These are phyloP conservation scores for Umimayanthus kanabou DNA, from an alignment of 92 coral and sea anemone genomes.

Conservation along the genomic window DNA sequence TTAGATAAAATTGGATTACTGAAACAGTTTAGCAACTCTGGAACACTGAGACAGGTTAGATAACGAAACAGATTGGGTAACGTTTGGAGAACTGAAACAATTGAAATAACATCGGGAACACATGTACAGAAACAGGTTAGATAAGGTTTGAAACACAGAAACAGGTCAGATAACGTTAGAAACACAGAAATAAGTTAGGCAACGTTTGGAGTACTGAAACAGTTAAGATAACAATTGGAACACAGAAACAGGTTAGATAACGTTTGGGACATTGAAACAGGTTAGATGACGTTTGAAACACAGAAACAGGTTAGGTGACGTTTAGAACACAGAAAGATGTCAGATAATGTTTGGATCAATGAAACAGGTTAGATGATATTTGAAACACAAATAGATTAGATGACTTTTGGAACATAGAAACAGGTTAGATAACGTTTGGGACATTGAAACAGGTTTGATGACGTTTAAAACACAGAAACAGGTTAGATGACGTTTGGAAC, in stretches of 20 bases:
- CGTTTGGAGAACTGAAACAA: background rate
- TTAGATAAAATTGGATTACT: background rate
- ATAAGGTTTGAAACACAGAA: no score
- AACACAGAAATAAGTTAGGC: conserved; percentile 73
- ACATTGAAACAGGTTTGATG: no score
- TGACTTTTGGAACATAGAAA: background rate
- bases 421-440: no score
- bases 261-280: no score
- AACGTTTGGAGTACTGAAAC: background rate
- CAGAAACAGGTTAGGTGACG: conserved; percentile 60
- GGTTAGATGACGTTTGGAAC: background rate
- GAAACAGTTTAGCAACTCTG: conserved; percentile 29
- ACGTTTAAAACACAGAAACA: conserved; percentile 83
- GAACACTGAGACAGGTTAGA: conserved; percentile 79
- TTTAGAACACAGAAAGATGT: background rate
- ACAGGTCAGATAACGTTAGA: conserved; percentile 55
- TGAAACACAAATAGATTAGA: conserved; percentile 83
- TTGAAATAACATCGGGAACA: no score
- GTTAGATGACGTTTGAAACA: conserved; percentile 71
- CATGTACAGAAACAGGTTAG: no score
- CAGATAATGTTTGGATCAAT: no score
- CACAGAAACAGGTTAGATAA: no score
- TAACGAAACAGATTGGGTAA: background rate
- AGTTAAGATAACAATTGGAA: no score
- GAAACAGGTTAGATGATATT: conserved; percentile 77